These are phyloP conservation scores for Hyles vespertilio DNA, from an alignment of 1,140 invertebrate genomes.

Conservation along the genomic window DNA sequence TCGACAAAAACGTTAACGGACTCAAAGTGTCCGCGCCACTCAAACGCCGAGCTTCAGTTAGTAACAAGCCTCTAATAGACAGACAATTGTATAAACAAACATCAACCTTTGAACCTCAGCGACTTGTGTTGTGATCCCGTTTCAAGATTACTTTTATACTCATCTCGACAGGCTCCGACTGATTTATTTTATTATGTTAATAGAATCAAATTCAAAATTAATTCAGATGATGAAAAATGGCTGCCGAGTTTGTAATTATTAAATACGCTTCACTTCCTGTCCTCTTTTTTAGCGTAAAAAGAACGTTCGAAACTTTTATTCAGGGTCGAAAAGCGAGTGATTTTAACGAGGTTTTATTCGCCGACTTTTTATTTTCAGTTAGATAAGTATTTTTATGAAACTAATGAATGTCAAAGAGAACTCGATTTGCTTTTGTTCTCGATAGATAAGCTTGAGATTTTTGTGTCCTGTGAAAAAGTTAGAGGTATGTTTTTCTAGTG, in stretches of 20 bases:
- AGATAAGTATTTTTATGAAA: conserved; percentile 51
- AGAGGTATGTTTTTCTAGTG: neutral
- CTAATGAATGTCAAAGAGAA: conserved; percentile 59
- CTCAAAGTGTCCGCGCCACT: conserved; percentile 29
- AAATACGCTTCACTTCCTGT: conserved; percentile 50
- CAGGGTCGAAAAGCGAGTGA: conserved; percentile 49
- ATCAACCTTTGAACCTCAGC: conserved; percentile 33
- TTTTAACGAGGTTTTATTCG: conserved; percentile 67
- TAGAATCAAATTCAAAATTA: conserved; percentile 56
- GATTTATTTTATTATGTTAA: conserved; percentile 59
- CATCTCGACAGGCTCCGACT: conserved; percentile 22
- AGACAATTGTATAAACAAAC: conserved; percentile 31
- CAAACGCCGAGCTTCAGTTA: neutral
- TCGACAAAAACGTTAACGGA: conserved; percentile 42
- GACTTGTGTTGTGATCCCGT: conserved; percentile 21
- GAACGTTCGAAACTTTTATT: conserved; percentile 54
- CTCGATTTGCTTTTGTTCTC: conserved; percentile 2
- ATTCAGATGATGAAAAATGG: conserved; percentile 53
- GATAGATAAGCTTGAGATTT: conserved; percentile 1
- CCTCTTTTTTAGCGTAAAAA: conserved; percentile 36
- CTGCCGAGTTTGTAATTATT: conserved; percentile 50
- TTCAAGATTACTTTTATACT: conserved; percentile 28
- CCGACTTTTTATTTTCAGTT: conserved; percentile 37
- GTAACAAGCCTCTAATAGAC: conserved; percentile 6
- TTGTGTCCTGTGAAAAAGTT: neutral